Base-by-base conservation (phyloP, 2,888 invertebrate species). In the Polydrusus pterygomalis region DNA sequence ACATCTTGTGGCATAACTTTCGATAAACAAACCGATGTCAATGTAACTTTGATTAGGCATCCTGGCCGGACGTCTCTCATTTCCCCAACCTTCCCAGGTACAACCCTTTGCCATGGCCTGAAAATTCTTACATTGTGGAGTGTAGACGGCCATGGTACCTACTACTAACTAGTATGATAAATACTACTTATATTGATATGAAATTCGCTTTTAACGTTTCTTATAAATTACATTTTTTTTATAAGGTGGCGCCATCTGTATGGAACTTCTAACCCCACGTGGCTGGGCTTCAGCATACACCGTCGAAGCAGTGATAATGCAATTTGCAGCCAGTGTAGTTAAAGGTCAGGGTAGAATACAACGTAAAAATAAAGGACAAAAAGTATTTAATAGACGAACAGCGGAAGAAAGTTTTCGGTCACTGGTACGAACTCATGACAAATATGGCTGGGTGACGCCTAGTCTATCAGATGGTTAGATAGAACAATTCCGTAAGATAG, bases 401-500 rank as follows among this genome's bases (percentile, higher is more conserved):
- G 96, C 96, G n/a, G 96, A 96, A 86, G 95, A 95, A 84, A 94
- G 96, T 34, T 96, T 96, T 88, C 91, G 95, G 81, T 95, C 95
- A 73, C 90, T 96, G 80, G 96, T 96, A 74, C 95, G 95, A 87
- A 96, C 96, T 9, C 96, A 96, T 85, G 96, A 96, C 85, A 96
- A 96, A 85, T 96, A 96, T 85, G 96, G 96, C 69, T 96, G 96
- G 96, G 96, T 96, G 63, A 96, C 96, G 30, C 96, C 96, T 30
- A 93, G 95, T 15, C 89, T 96, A 78, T 92, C 95, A 58, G 96
- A 96, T 87, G 96, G 96, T 85, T 96, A 93, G 92, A 81, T 38
- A 63, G 45, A 45, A 40, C 1, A 43, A 20, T 65, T 47, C 13
- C 62, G 0, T 9, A 20, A 25, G 51, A 51, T 51, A 51, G 51